Percentiles rank a stretch among this genome's conserved stretches.
phyloP scores from a whole-genome alignment of 2,888 invertebrate genomes.

The Folsomia manolachei region DNA sequence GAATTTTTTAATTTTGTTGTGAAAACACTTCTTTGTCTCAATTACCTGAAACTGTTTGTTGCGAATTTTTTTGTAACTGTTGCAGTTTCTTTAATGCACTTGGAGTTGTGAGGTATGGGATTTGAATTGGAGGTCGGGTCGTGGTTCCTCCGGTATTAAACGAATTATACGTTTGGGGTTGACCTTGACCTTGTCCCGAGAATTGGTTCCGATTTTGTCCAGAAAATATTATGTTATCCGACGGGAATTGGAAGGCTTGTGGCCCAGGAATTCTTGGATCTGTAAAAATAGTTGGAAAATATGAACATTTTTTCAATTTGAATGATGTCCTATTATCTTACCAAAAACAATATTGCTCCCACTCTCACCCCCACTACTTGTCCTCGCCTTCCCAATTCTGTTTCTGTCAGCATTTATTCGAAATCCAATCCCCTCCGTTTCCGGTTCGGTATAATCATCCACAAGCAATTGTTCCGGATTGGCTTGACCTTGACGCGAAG shows the following conservation, averaged over 20 bases:
- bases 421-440: constrained; percentile 3
- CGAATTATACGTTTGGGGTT: too few species aligned
- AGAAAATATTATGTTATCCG: not conserved
- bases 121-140: constrained; percentile 3
- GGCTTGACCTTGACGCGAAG: not conserved
- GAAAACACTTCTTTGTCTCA: not conserved
- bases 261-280: not conserved
- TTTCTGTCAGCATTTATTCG: not conserved
- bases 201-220: too few species aligned
- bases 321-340: constrained; percentile 7
- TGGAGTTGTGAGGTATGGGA: constrained; percentile 10
- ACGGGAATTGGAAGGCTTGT: not conserved
- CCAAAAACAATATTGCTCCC: constrained; percentile 8
- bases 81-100: not conserved
- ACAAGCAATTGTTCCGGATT: not conserved
- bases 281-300: not conserved
- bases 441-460: not conserved
- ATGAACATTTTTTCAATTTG: too few species aligned
- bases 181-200: not conserved
- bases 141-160: not conserved
- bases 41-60: not conserved
- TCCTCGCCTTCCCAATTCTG: not conserved
- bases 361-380: too few species aligned
- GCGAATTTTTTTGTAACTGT: not conserved
- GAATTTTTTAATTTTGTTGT: not conserved